phyloP scores from a whole-genome alignment of 2,888 invertebrate genomes.

The Drosophila affinis region DNA sequence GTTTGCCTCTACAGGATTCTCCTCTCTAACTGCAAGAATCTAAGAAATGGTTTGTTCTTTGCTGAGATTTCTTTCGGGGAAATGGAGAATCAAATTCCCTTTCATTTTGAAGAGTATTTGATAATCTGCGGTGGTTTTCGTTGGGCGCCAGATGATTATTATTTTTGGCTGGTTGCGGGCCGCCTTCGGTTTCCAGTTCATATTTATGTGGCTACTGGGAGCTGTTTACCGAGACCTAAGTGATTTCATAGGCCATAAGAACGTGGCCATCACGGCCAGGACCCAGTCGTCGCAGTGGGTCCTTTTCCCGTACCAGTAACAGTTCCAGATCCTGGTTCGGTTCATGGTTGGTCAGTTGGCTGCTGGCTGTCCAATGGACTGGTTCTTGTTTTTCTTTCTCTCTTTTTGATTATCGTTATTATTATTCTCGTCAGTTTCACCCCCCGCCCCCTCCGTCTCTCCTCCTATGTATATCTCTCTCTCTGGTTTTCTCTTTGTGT shows the following conservation, averaged over 20 bases:
- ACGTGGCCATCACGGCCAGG: background rate
- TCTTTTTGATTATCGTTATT: slow-evolving; percentile 49
- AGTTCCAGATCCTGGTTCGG: background rate
- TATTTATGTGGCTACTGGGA: slow-evolving; percentile 75
- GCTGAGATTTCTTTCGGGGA: too few species aligned
- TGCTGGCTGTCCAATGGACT: background rate
- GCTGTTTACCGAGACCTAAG: slow-evolving; percentile 73
- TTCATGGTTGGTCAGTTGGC: slow-evolving; percentile 10
- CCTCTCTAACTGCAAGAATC: too few species aligned
- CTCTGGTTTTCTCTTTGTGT: background rate
- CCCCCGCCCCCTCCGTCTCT: too few species aligned
- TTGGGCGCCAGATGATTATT: slow-evolving; percentile 8
- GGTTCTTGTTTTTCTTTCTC: slow-evolving; percentile 29
- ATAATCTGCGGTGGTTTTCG: background rate
- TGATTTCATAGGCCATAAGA: slow-evolving; percentile 67
- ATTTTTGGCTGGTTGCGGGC: slow-evolving; percentile 1
- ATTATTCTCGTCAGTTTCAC: slow-evolving; percentile 64
- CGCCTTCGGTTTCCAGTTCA: slow-evolving; percentile 53
- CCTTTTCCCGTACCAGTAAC: too few species aligned
- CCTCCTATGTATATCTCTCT: too few species aligned
- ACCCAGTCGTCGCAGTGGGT: background rate
- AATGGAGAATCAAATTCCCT: too few species aligned
- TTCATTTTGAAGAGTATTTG: background rate
- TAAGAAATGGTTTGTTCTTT: too few species aligned
- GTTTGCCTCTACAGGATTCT: too few species aligned